A percentile compares a stretch with the other conserved stretches of the same genome.
phyloP scores from a whole-genome alignment of 2,113 vertebrate species.

The Lophochroa leadbeateri region DNA sequence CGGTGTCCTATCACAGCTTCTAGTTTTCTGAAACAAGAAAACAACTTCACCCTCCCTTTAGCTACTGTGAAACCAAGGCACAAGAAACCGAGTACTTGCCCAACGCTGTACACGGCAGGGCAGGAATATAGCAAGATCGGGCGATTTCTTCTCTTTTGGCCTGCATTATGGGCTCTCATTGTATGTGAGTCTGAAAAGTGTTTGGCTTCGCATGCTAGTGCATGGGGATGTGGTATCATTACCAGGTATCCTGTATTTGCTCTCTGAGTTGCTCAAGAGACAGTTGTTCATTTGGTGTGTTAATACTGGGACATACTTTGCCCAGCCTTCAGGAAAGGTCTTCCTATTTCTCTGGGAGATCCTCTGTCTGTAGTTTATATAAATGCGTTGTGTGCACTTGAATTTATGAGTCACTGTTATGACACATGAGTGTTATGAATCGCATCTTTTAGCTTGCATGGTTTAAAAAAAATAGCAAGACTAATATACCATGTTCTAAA shows the following conservation, averaged over 20 bases:
- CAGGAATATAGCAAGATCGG: not conserved
- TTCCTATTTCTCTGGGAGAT: not conserved
- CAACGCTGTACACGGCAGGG: not conserved
- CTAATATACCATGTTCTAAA: not conserved
- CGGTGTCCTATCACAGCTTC: not conserved
- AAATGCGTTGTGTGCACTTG: not conserved
- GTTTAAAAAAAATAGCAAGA: not conserved
- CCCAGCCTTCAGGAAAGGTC: not conserved
- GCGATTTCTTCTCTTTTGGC: not conserved
- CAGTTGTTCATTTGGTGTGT: not conserved
- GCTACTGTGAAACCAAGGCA: not conserved
- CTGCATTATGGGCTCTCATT: accelerated
- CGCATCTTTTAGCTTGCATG: not conserved
- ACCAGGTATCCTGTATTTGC: not conserved
- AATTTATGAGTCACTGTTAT: not conserved
- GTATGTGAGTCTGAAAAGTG: not conserved
- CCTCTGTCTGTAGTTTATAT: not conserved
- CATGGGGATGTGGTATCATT: accelerated
- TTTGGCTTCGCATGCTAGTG: not conserved
- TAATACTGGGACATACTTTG: accelerated
- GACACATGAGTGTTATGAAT: not conserved
- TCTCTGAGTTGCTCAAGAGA: not conserved
- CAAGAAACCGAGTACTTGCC: not conserved
- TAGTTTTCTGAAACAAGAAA: not conserved
- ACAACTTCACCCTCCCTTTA: not conserved